Evolutionary conservation across 2,888 invertebrate species (phyloP).

Genomic region (Rhagonycha fulva): DNA sequence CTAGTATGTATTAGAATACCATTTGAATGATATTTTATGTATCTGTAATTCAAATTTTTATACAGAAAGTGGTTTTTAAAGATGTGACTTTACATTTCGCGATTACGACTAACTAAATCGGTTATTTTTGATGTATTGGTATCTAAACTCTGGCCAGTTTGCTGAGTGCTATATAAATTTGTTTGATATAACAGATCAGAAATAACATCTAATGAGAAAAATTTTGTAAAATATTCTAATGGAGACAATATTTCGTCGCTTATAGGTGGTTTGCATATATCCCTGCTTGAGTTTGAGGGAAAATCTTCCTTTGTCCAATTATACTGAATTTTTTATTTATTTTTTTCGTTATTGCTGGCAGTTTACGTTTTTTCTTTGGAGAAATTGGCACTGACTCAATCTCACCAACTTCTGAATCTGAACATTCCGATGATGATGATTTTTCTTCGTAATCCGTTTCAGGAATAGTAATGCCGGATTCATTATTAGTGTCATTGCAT

Average conservation of each 20-base stretch:
- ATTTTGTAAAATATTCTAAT: conserved; percentile 18
- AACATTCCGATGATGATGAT: too few species aligned
- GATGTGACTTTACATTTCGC: too few species aligned
- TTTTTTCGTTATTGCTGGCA: neutral
- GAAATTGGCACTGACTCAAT: too few species aligned
- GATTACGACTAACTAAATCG: too few species aligned
- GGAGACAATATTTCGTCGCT: neutral
- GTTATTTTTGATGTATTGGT: too few species aligned
- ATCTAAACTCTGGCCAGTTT: too few species aligned
- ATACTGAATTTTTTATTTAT: neutral
- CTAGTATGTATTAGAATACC: too few species aligned
- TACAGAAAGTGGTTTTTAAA: too few species aligned
- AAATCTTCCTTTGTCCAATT: conserved; percentile 9
- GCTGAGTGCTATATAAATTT: conserved; percentile 21
- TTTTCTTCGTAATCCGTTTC: neutral
- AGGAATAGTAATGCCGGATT: neutral
- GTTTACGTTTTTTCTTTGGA: neutral
- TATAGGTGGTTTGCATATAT: neutral
- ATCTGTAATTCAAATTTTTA: too few species aligned
- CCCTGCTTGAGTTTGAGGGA: neutral
- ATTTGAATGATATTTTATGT: too few species aligned
- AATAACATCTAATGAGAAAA: conserved; percentile 14
- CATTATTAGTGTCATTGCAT: neutral
- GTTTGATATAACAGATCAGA: conserved; percentile 16
- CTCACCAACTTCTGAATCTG: too few species aligned